Base-by-base conservation (phyloP, 2,888 invertebrate species). In the Homarus gammarus region DNA sequence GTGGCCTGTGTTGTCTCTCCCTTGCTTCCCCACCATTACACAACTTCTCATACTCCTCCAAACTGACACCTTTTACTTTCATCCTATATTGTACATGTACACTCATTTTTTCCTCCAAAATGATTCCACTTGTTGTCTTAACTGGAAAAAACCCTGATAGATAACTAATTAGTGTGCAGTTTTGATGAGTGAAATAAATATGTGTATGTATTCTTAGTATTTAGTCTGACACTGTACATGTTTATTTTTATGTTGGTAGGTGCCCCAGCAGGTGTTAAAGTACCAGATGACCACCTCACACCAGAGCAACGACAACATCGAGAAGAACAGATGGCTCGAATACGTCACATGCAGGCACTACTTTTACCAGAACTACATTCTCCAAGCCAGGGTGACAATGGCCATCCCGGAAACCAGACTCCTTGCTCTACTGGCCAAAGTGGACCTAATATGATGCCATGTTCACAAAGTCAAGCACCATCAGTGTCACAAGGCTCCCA, bases 231-330 rank as follows among this genome's bases (percentile, higher is more conserved):
- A n/a, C n/a, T n/a, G n/a, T n/a, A n/a, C 33, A 61, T 51, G 31
- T 51, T 22, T n/a, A n/a, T n/a, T 40, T 40, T 44, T 61, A 72
- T 73, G 56, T 27, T 72, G 61, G 36, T 51, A 79, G 91, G 81
- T 84, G 91, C 70, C 51, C 85, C 64, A 78, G 51, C 94, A 95
- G 96, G 96, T 92, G 97, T 98, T 77, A 98, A 98, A 95, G 97
- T 98, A 93, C 98, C 98, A 93, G 98, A 98, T 94, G 99, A 99
- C 94, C 98, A 98, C 94, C 95, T 99, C 93, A 99, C 99, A 84
- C 98, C 99, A 56, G 98, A 99, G 94, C 99, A 99, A 94, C 95
- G 98, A 86, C 97, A 98, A 92, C 98, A 98, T 94, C 95, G 99
- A 90, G 98, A 98, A 94, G 98, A 98, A 93, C 97, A 98, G 93